Conservation (phyloP, 2,888 invertebrate genomes). For the Heliconius sara region DNA sequence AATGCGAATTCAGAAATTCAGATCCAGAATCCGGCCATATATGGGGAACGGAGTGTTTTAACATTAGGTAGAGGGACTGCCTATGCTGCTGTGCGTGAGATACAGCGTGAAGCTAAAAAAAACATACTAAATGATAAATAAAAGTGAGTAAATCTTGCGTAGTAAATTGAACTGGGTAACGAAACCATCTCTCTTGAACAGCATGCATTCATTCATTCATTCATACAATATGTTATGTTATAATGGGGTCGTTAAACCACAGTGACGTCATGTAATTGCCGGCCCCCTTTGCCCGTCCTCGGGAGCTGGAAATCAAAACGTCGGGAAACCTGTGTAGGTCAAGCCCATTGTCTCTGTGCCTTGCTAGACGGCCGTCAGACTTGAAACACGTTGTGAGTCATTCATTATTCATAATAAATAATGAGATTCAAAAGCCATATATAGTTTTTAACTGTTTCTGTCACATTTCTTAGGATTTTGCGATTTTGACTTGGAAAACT, state of each 20-base stretch:
- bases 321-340: slow-evolving; percentile 81
- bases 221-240: slow-evolving; percentile 82
- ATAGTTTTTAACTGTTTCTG: background rate
- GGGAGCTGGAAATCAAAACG: slow-evolving; percentile 80
- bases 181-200: slow-evolving; percentile 72
- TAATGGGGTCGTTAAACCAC: slow-evolving; percentile 83
- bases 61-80: too few relatives aligned
- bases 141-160: slow-evolving; percentile 57
- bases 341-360: slow-evolving; percentile 73
- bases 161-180: slow-evolving; percentile 44
- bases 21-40: too few relatives aligned
- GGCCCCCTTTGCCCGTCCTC: slow-evolving; percentile 77
- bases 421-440: background rate
- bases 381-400: slow-evolving; percentile 38
- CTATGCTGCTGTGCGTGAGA: too few relatives aligned
- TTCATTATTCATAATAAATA: slow-evolving; percentile 11
- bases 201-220: slow-evolving; percentile 83
- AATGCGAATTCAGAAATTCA: too few relatives aligned
- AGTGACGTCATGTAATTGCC: slow-evolving; percentile 83
- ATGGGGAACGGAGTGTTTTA: too few relatives aligned
- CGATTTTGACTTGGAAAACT: background rate
- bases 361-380: slow-evolving; percentile 33
- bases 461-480: background rate
- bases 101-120: too few relatives aligned
- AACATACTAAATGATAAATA: slow-evolving; percentile 29